A percentile compares a stretch with the other conserved stretches of the same genome.
These are phyloP conservation scores for Elephas maximus DNA, from an alignment of 2,113 vertebrate genomes.

Conservation along the genomic window DNA sequence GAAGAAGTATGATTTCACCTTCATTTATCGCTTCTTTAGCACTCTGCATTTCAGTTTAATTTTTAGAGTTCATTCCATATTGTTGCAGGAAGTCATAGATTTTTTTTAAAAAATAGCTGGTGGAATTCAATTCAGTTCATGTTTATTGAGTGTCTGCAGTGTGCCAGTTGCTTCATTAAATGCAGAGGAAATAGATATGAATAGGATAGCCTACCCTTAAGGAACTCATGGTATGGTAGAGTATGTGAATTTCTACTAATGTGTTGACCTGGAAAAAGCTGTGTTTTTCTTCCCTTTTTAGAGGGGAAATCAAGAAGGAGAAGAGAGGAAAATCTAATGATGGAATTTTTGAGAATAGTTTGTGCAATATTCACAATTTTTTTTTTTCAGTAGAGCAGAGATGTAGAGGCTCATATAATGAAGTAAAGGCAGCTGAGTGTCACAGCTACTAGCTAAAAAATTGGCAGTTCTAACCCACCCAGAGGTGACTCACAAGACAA, in stretches of 20 bases:
- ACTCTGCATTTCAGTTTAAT: conserved; percentile 50
- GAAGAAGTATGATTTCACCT: conserved; percentile 21
- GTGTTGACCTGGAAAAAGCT: neutral
- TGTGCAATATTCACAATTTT: neutral
- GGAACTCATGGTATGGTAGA: conserved; percentile 3
- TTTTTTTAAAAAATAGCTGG: neutral
- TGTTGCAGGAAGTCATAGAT: conserved; percentile 40
- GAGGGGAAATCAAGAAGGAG: neutral
- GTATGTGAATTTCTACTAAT: conserved; percentile 10
- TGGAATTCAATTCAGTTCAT: neutral
- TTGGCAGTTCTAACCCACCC: too few relatives aligned
- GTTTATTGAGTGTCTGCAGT: neutral
- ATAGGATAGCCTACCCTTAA: neutral
- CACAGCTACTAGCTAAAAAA: too few relatives aligned
- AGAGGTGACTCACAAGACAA: too few relatives aligned
- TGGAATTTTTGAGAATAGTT: conserved; percentile 20
- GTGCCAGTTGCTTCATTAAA: conserved; percentile 13
- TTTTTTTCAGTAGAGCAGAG: conserved; percentile 21
- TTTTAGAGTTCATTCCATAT: conserved; percentile 41
- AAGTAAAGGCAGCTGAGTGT: neutral
- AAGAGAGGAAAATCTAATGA: neutral
- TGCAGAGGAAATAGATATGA: neutral
- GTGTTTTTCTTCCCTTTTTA: neutral
- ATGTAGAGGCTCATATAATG: neutral
- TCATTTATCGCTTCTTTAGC: conserved; percentile 32